phyloP scores from a whole-genome alignment of 2,888 invertebrate genomes.

The Tolmerus cingulatus region DNA sequence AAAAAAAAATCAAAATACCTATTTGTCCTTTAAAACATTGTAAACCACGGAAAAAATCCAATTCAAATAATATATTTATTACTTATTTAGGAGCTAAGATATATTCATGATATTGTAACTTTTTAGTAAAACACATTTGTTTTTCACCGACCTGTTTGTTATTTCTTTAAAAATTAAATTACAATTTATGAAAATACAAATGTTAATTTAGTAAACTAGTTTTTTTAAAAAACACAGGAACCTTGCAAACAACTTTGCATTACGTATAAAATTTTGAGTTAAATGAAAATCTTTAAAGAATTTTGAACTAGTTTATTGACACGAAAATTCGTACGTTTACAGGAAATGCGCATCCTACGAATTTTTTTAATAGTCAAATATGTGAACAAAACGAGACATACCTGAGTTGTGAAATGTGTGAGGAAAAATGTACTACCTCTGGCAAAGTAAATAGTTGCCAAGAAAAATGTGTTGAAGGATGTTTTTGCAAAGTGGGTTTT shows the following conservation, averaged over 20 bases:
- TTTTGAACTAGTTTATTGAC: neutral
- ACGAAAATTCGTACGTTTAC: neutral
- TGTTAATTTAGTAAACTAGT: neutral
- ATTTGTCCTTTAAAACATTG: too few relatives aligned
- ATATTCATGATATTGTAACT: too few relatives aligned
- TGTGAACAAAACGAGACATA: conserved; percentile 35
- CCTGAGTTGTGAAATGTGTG: conserved; percentile 28
- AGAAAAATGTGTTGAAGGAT: conserved; percentile 27
- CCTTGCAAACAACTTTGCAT: neutral
- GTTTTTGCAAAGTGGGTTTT: conserved; percentile 23
- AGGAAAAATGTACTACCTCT: neutral
- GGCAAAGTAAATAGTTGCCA: neutral
- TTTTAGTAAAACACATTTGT: too few relatives aligned
- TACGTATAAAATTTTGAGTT: too few relatives aligned
- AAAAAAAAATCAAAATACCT: too few relatives aligned
- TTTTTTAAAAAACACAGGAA: neutral
- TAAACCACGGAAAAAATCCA: too few relatives aligned
- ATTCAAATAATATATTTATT: too few relatives aligned
- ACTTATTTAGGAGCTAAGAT: too few relatives aligned
- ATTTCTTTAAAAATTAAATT: too few relatives aligned
- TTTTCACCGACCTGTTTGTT: too few relatives aligned
- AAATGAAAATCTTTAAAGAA: neutral
- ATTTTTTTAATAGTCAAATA: conserved; percentile 5
- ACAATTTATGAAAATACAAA: too few relatives aligned
- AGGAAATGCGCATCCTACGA: neutral